Base-by-base conservation (phyloP, 2,888 invertebrate species). In the Meiosimyza platycephala region DNA sequence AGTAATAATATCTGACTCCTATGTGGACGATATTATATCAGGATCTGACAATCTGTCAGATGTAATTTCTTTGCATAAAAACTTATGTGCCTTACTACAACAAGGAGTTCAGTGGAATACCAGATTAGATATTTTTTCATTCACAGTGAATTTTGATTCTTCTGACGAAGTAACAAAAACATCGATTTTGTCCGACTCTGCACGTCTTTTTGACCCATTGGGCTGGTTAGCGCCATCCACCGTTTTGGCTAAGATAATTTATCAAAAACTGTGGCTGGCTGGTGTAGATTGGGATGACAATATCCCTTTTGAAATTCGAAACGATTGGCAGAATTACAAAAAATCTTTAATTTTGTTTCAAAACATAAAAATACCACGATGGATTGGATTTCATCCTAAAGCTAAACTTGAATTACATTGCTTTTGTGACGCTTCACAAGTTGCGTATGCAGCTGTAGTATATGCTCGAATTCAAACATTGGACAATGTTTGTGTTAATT, bases 351-450 rank as follows among this genome's bases (percentile, higher is more conserved):
- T 15, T 5, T 6, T 22, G 12, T 62, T 72, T 22, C 15, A 67
- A 40, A 7, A 52, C 9, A 6, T 72, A 22, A 64, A 50, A 66
- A 72, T 74, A 55, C 72, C 72, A 7, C 33, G 72, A 51, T 74
- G 66, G 66, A 13, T 70, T 57, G 33, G 48, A 66, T 68, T 13
- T 15, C 9, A 6, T 47, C 15, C 48, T 13, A 22, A 22, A 2
- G 6, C 15, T 18, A 48, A 28, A 22, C 1, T 68, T 6, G 69
- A 72, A 16, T 51, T 70, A 9, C 74, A 74, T 64, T 47, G 69
- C 16, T 74, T 74, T 63, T 70, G 73, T 48, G 73, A 76, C 52
- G 69, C 73, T 28, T 72, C 73, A 16, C 73, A 72, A 64, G 52
- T 28, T 18, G 70, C 73, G 3, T 70, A 66, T 57, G 71, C 72